Base-by-base conservation (phyloP, 2,888 invertebrate genomes). In the Vandiemenella viatica region DNA sequence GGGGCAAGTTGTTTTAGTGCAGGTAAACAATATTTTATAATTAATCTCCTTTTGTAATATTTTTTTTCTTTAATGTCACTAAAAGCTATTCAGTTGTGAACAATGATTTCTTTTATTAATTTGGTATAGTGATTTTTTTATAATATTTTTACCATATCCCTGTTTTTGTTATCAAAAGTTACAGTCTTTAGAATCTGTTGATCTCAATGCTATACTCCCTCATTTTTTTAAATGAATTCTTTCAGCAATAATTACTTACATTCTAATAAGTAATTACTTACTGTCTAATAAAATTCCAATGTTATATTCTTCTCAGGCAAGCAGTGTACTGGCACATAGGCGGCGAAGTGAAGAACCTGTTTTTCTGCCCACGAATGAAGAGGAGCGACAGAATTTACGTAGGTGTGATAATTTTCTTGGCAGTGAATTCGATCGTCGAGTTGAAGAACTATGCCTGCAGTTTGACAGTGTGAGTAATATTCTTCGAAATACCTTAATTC, bases 1-100 rank as follows among this genome's bases (percentile, higher is more conserved):
- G 65, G 93, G 93, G 0, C 72, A 93, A 41, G 90, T 92, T 3
- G 89, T 90, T 44, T 71, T 95, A 48, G 77, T 93, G 52, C 83
- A 82, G 69, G 80, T 80, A 51, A 66, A 50, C 47, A 17, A 26
- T 42, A 38, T 2, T n/a, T n/a, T n/a, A n/a, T n/a, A n/a, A n/a
- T n/a, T n/a, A n/a, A n/a, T n/a, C n/a, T n/a, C n/a, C n/a, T n/a
- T n/a, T n/a, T n/a, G n/a, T n/a, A n/a, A n/a, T n/a, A n/a, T n/a
- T n/a, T n/a, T 8, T 26, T 26, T 26, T 26, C 8, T 8, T 8
- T 7, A 13, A 26, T 8, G 26, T 7, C 7, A 8, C 13, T 26
- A 13, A 26, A n/a, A n/a, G n/a, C n/a, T n/a, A n/a, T n/a, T n/a
- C 26, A 26, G 7, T 8, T 7, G 8, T 8, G 7, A 26, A 26